Percentiles rank a stretch among this genome's conserved stretches.
Conservation (phyloP, 1,140 invertebrate genomes). For the Phortica variegata region DNA sequence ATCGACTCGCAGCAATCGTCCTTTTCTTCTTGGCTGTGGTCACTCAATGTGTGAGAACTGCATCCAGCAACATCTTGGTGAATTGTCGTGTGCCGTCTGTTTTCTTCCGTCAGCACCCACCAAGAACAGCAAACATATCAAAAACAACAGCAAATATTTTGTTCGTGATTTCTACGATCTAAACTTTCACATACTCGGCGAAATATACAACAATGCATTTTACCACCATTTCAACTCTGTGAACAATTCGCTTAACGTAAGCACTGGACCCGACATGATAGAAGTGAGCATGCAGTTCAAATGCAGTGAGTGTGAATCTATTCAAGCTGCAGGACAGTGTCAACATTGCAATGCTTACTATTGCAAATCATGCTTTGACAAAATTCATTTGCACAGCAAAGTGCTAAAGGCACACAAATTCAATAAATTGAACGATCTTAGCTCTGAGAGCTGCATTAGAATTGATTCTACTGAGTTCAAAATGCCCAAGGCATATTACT, state of each 20-base stretch:
- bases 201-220: conserved; percentile 9
- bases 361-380: conserved; percentile 35
- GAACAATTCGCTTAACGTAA: conserved; percentile 16
- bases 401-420: conserved; percentile 31
- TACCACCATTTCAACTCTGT: conserved; percentile 12
- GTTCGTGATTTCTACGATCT: conserved; percentile 33
- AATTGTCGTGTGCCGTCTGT: conserved; percentile 33
- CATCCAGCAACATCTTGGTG: conserved; percentile 17
- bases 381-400: conserved; percentile 34
- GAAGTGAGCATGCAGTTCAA: conserved; percentile 6
- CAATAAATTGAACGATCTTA: not conserved
- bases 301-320: conserved; percentile 34
- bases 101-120: conserved; percentile 12
- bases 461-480: no score
- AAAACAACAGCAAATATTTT: conserved; percentile 3
- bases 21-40: conserved; percentile 36
- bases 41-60: conserved; percentile 45
- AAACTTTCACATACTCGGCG: conserved; percentile 39
- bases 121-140: conserved; percentile 12
- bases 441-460: no score
- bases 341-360: conserved; percentile 33
- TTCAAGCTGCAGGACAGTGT: conserved; percentile 23
- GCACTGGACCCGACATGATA: not conserved
- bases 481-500: conserved; percentile 10
- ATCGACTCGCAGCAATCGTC: conserved; percentile 26